A percentile compares a stretch with the other conserved stretches of the same genome.
phyloP scores from a whole-genome alignment of 2,797 vertebrate species.

The Luscinia megarhynchos region DNA sequence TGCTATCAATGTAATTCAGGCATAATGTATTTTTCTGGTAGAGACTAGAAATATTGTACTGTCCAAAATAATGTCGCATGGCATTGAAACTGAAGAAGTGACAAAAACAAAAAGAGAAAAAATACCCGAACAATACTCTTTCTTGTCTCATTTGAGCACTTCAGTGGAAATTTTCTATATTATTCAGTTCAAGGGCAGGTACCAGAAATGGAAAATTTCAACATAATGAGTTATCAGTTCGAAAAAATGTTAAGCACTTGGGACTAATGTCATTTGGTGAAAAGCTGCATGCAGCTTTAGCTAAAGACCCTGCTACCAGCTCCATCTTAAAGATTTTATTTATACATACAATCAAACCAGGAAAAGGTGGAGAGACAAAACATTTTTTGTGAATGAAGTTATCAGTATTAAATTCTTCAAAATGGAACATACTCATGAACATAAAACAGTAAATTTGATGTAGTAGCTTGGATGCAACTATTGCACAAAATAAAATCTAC shows the following conservation, averaged over 20 bases:
- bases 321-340: neutral
- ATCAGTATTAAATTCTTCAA: neutral
- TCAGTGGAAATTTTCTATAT: neutral
- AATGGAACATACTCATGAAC: neutral
- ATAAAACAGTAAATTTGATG: neutral
- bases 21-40: neutral
- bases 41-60: neutral
- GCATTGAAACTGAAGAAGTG: neutral
- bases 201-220: constrained; percentile 9
- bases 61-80: neutral
- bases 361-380: neutral
- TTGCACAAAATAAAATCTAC: neutral
- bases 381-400: neutral
- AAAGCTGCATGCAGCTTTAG: neutral
- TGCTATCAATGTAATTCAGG: neutral
- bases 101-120: neutral
- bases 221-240: neutral
- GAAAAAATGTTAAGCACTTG: neutral
- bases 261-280: neutral
- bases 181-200: neutral
- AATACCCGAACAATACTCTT: neutral
- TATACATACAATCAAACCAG: neutral
- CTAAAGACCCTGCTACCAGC: neutral
- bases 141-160: neutral
- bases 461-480: neutral